Evolutionary conservation across 2,888 invertebrate genomes (phyloP), one percentile per base, ranked within the genome.

Genomic region (Mellilla xanthometata): DNA sequence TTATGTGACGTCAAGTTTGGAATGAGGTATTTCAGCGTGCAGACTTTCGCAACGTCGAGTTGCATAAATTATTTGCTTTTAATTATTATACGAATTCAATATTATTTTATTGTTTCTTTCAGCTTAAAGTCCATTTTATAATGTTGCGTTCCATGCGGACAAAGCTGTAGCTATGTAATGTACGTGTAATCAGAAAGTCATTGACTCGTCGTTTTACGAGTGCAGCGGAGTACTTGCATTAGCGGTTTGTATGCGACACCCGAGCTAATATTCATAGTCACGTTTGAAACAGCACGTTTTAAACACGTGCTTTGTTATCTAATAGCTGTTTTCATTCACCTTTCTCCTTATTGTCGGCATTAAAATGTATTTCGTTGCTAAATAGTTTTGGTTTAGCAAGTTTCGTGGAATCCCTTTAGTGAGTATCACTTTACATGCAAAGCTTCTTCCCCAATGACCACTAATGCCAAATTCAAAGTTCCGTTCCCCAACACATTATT

Each of bases 1-100:
- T 87, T 87, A 87, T 87, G 86, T 86, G 87, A 87, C 82, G 78
- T 86, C 80, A 81, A 82, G 77, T 81, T 83, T 67, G 78, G 84
- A 85, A 82, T 80, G 81, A 83, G 75, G 82, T 83, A 84, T 86
- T 83, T 77, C 65, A 62, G 58, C 63, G 66, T 66, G 68, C 68
- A 65, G 63, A 67, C 68, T 81, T 83, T 78, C 79, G 79, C 78
- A 78, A 80, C 73, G 70, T 73, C 77, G 81, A 73, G 65, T 78
- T 84, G 85, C 77, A 82, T 85, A 84, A 76, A 81, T 84, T 85
- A 83, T 77, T 69, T 24, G n/a, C 24, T 68, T 66, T 75, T 81
- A 83, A 78, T 81, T 81, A 81, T 83, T 83, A 77, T 78, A 66
- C 54, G 52, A 52, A 57, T 61, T 60, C 53, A 49, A 34, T 15